Conservation (phyloP, 2,113 vertebrate species). For the Progne subis region DNA sequence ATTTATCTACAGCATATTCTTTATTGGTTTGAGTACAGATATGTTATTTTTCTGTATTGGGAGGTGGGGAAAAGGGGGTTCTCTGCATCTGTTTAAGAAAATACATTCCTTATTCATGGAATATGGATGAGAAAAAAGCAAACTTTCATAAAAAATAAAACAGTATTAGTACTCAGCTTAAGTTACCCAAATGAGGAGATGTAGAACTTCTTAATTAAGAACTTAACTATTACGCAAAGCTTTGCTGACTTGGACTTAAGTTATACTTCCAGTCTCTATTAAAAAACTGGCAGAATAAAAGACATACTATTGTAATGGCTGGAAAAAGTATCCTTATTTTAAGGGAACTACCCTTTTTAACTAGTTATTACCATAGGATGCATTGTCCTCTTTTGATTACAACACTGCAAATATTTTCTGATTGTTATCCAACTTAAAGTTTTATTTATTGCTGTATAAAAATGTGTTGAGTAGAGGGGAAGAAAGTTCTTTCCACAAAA, state of each 20-base stretch:
- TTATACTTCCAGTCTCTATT: background rate
- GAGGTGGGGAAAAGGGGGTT: background rate
- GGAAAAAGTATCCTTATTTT: background rate
- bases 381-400: background rate
- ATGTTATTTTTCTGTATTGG: background rate
- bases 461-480: background rate
- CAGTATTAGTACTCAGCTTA: background rate
- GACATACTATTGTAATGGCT: background rate
- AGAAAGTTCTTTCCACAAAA: background rate
- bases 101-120: background rate
- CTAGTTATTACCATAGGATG: background rate
- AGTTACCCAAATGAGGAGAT: background rate
- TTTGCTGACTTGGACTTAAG: background rate
- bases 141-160: background rate
- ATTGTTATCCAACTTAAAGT: background rate
- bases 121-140: background rate
- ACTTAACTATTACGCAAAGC: background rate
- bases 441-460: background rate
- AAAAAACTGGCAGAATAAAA: background rate
- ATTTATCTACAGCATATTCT: slow-evolving; percentile 48
- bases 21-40: slow-evolving; percentile 46
- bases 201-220: background rate
- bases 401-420: background rate
- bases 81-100: background rate
- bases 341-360: background rate